Percentiles rank a stretch among this genome's conserved stretches.
Conservation (phyloP, 2,888 invertebrate genomes). For the Ormyrus labotus region DNA sequence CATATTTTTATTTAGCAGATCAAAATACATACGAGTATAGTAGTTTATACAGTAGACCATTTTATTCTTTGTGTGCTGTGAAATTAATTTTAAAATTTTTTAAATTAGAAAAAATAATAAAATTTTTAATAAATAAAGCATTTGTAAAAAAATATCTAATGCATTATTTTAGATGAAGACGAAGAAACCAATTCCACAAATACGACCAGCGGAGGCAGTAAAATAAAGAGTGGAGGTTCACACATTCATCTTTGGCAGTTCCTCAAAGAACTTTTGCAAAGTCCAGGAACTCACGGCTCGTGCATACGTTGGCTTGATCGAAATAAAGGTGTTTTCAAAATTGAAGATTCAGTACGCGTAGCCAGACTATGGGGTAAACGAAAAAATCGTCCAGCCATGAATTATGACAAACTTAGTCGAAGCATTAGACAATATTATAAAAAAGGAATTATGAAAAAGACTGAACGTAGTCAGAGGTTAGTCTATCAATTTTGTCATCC, state of each 20-base stretch:
- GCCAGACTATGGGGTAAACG: constrained; percentile 98
- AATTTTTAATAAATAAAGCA: background rate
- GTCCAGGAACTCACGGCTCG: constrained; percentile 91
- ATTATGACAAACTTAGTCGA: constrained; percentile 98
- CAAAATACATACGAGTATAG: too few species aligned
- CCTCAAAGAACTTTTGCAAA: constrained; percentile 93
- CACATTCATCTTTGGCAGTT: constrained; percentile 99
- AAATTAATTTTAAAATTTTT: too few species aligned
- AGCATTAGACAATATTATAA: constrained; percentile 99
- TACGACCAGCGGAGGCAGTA: constrained; percentile 58
- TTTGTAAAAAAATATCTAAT: background rate
- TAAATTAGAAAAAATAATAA: background rate
- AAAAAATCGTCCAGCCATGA: constrained; percentile 99
- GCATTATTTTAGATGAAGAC: constrained; percentile 79
- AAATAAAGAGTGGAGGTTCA: constrained; percentile 80
- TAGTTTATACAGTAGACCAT: too few species aligned
- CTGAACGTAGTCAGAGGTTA: constrained; percentile 96
- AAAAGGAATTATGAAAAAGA: constrained; percentile 99
- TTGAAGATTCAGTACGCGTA: constrained; percentile 97
- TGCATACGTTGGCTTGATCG: constrained; percentile 99
- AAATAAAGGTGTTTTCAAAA: constrained; percentile 97
- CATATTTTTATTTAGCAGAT: too few species aligned
- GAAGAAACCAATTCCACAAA: constrained; percentile 73
- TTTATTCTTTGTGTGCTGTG: too few species aligned
- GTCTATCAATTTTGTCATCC: constrained; percentile 99